Conservation (phyloP, 2,888 invertebrate genomes). For the Sussaba pulchella region DNA sequence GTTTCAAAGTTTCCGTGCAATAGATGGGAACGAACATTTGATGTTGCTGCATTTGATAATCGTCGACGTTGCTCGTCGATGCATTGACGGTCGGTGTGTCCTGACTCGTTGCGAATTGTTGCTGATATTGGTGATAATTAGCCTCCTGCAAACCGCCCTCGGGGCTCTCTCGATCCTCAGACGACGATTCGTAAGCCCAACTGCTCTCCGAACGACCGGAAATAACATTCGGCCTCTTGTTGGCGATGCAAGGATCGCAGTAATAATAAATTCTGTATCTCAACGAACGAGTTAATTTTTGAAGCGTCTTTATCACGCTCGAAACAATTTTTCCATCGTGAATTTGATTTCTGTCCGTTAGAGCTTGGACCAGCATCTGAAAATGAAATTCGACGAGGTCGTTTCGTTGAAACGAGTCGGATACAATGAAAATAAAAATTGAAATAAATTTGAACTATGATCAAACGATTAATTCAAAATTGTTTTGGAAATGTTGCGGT, state of each 20-base stretch:
- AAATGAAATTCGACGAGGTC: constrained; percentile 52
- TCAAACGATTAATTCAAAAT: not conserved
- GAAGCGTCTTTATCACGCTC: constrained; percentile 83
- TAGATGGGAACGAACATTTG: constrained; percentile 85
- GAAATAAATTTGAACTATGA: too few relatives aligned
- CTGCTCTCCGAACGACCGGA: constrained; percentile 49
- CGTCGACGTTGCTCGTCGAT: constrained; percentile 76
- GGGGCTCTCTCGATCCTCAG: constrained; percentile 74
- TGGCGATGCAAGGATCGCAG: constrained; percentile 85
- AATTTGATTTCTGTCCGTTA: constrained; percentile 71
- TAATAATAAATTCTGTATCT: constrained; percentile 84
- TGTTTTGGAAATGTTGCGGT: not conserved
- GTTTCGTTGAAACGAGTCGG: too few relatives aligned
- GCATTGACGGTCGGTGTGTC: constrained; percentile 72
- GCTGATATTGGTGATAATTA: constrained; percentile 78
- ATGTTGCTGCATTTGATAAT: constrained; percentile 81
- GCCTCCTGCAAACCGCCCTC: constrained; percentile 78
- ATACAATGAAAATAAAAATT: too few relatives aligned
- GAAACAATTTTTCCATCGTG: constrained; percentile 78
- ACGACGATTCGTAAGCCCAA: constrained; percentile 61
- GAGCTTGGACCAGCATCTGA: constrained; percentile 80
- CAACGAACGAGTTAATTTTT: constrained; percentile 84
- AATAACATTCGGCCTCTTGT: constrained; percentile 82
- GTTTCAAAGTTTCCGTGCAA: constrained; percentile 83
- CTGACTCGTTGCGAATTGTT: constrained; percentile 75